Percentiles rank a stretch among this genome's conserved stretches.
Evolutionary conservation across 2,797 vertebrate genomes (phyloP).

Genomic region (Falco biarmicus): DNA sequence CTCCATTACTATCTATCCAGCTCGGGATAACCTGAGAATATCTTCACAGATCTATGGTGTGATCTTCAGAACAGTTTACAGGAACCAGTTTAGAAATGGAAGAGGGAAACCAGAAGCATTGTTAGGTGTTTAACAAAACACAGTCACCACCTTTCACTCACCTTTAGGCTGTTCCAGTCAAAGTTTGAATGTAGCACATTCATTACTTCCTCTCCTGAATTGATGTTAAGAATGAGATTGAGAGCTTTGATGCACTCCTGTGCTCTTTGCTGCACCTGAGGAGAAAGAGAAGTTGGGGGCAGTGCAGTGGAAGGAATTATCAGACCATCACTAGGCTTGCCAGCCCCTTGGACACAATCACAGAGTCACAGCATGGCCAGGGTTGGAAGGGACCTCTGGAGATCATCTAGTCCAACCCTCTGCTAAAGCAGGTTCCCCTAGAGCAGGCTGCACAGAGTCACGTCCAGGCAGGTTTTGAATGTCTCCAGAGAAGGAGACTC

Average conservation of each 20-base stretch:
- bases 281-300: background rate
- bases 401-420: too few species aligned
- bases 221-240: conserved; percentile 84
- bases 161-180: conserved; percentile 85
- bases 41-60: background rate
- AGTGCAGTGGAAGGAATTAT: background rate
- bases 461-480: too few species aligned
- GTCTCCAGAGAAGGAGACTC: too few species aligned
- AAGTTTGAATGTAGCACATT: conserved; percentile 86
- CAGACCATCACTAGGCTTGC: background rate
- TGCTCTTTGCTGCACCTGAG: conserved; percentile 88
- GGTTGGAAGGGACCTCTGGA: too few species aligned
- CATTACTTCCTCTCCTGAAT: conserved; percentile 78
- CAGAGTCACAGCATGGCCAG: too few species aligned
- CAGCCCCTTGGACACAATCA: background rate
- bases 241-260: conserved; percentile 90
- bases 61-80: background rate
- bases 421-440: too few species aligned
- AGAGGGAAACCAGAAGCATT: background rate
- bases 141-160: conserved; percentile 47
- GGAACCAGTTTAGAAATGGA: background rate
- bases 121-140: background rate
- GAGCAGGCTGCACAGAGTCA: too few species aligned
- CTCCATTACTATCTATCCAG: background rate
- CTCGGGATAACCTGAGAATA: background rate